Evolutionary conservation across 2,113 vertebrate genomes (phyloP).

Genomic region (Catharus minimus): DNA sequence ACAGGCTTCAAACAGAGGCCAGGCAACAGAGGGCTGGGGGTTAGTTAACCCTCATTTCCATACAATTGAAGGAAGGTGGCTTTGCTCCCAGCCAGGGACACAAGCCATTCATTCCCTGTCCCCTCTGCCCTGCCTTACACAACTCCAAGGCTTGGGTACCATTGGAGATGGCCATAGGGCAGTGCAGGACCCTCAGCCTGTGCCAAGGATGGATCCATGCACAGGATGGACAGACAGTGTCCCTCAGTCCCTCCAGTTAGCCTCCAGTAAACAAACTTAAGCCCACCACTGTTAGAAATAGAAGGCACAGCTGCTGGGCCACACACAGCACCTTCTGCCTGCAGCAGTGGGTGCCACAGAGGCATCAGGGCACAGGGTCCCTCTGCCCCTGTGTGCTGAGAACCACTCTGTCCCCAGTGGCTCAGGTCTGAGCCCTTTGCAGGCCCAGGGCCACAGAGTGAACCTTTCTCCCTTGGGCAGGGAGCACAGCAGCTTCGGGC

Average conservation of each 20-base stretch:
- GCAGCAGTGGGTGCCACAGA: accelerated
- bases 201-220: background rate
- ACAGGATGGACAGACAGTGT: accelerated
- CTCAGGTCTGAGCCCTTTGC: background rate
- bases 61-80: background rate
- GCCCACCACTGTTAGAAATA: background rate
- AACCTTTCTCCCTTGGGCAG: background rate
- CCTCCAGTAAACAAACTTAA: background rate
- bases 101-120: background rate
- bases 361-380: background rate
- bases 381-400: accelerated
- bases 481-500: background rate
- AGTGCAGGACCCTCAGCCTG: background rate
- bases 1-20: accelerated
- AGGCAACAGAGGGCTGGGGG: background rate
- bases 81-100: background rate
- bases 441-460: background rate
- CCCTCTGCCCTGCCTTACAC: background rate
- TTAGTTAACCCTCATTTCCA: background rate
- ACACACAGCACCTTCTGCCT: accelerated
- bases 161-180: background rate
- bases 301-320: background rate
- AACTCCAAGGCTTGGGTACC: background rate
- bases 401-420: background rate
- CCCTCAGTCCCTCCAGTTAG: background rate